A percentile compares a stretch with the other conserved stretches of the same genome.
Conservation (phyloP, 2,113 vertebrate genomes). For the Phylloscopus trochilus region DNA sequence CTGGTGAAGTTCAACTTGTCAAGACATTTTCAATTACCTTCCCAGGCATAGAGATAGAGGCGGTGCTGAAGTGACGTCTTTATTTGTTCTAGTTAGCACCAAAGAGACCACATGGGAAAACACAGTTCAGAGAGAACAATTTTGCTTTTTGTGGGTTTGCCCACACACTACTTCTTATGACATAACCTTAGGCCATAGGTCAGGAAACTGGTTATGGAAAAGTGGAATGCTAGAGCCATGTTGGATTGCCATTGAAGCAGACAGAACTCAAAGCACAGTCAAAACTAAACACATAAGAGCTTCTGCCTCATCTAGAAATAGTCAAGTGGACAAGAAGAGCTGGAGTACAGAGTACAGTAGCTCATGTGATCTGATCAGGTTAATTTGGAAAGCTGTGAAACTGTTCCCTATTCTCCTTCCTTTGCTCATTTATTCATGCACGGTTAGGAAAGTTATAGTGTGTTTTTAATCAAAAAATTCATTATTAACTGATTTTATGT, state of each 20-base stretch:
- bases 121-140: background rate
- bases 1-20: background rate
- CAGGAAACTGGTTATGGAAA: background rate
- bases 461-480: background rate
- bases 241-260: background rate
- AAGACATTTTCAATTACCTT: background rate
- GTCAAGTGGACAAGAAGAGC: accelerated
- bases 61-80: background rate
- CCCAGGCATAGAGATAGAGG: background rate
- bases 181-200: background rate
- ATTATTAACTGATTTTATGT: background rate
- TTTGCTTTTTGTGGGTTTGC: background rate
- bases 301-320: background rate
- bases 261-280: background rate
- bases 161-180: background rate
- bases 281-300: background rate
- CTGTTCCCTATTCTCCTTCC: background rate
- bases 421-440: background rate
- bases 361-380: background rate
- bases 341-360: background rate
- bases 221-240: background rate
- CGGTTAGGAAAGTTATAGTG: background rate
- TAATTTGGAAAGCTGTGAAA: background rate
- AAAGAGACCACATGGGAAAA: background rate
- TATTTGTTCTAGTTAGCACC: background rate